These are phyloP conservation scores for Formica selysi DNA, from an alignment of 1,140 invertebrate species.

Conservation along the genomic window DNA sequence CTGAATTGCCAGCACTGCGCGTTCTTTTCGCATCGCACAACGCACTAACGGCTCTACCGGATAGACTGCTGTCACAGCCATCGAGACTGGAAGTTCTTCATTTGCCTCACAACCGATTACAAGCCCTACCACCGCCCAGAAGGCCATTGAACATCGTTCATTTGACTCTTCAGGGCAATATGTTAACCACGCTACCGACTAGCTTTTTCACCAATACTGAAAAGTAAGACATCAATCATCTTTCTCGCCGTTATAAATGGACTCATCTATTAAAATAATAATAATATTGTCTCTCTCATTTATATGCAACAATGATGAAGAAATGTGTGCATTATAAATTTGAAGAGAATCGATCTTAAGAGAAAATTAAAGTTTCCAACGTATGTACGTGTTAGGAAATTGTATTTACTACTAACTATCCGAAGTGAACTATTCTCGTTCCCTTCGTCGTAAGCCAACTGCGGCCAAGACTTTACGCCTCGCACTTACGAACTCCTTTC, in stretches of 20 bases:
- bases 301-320: not conserved
- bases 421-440: not conserved
- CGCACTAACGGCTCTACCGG: conserved; percentile 89
- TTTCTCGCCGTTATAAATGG: conserved; percentile 2
- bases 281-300: not conserved
- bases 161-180: conserved; percentile 92
- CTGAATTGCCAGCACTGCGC: conserved; percentile 90
- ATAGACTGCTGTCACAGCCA: conserved; percentile 91
- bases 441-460: conserved; percentile 1
- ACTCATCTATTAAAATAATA: not conserved
- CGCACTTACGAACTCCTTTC: conserved; percentile 44
- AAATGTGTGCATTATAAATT: not conserved
- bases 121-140: conserved; percentile 90
- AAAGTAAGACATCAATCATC: conserved; percentile 79
- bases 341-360: not conserved
- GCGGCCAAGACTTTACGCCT: not conserved
- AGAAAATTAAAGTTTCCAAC: not conserved
- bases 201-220: conserved; percentile 92
- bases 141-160: conserved; percentile 90
- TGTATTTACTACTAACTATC: conserved; percentile 12
- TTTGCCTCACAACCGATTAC: conserved; percentile 92
- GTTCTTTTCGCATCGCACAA: conserved; percentile 93
- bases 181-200: conserved; percentile 90
- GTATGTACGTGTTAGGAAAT: too few relatives aligned
- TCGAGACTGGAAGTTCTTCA: conserved; percentile 91